Evolutionary conservation across 2,113 vertebrate genomes (phyloP), one percentile per base, ranked within the genome.

Genomic region (Gorsachius goisagi): DNA sequence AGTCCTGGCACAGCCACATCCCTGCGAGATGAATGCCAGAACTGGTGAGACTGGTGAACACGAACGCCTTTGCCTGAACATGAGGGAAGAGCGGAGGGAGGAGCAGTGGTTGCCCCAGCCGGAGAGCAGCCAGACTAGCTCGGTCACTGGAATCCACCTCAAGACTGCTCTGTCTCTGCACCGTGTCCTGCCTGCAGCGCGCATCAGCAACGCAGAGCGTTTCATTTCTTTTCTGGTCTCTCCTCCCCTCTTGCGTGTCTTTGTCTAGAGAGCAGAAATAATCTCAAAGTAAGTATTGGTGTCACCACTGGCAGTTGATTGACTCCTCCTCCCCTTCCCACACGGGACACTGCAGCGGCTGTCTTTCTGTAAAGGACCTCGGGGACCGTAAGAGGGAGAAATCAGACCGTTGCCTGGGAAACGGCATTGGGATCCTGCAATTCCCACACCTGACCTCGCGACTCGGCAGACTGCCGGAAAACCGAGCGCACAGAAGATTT

Each of bases 391-490:
- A 58, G 20, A 90, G 14, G 58, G 24, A 64, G 19, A 58, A 56
- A 44, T 27, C 8, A 0, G 39, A 19, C 35, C 13, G 17, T 14
- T 63, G 64, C 50, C 35, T 64, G 9, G 23, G 35, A 50, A 41
- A 60, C 68, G 62, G 39, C 62, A 8, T 4, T 53, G 53, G 30
- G 28, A 52, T 59, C 49, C 17, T 28, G 30, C 16, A 41, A n/a
- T 30, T 52, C 63, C 79, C n/a, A 12, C 1, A n/a, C 20, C n/a
- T 7, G 47, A 15, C 22, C 33, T 47, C 4, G 0, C 4, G 0
- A 9, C 37, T 16, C 3, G 2, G 33, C 24, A 37, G 18, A 7
- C 47, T 37, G 62, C 53, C 67, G 69, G 55, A 9, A 21, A 52
- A 28, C 55, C 10, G 35, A 62, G 39, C 2, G 0, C 7, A 8